Percentiles rank a stretch among this genome's conserved stretches.
Conservation (phyloP, 2,888 invertebrate species). For the Embidobia sp. region DNA sequence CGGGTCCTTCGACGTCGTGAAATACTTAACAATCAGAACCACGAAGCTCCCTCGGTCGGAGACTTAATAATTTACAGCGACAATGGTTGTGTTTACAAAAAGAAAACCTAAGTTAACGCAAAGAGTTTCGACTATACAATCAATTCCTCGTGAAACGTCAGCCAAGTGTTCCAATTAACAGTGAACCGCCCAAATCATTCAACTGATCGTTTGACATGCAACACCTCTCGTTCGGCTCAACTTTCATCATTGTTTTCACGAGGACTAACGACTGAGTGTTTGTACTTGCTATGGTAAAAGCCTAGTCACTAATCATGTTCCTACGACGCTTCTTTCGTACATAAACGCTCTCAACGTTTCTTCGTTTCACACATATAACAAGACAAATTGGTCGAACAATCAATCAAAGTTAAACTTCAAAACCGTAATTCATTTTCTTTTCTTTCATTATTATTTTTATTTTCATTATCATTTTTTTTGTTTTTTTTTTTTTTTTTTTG, state of each 20-base stretch:
- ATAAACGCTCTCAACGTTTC: slow-evolving; percentile 17
- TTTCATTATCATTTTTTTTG: not conserved
- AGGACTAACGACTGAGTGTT: slow-evolving; percentile 21
- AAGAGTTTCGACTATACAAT: slow-evolving; percentile 10
- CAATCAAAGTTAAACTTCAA: slow-evolving; percentile 8
- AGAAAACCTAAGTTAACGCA: slow-evolving; percentile 11
- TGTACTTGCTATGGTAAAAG: slow-evolving; percentile 31
- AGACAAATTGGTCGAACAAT: slow-evolving; percentile 4
- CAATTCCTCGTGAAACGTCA: slow-evolving; percentile 1
- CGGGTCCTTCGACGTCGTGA: slow-evolving; percentile 1
- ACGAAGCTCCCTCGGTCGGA: not conserved
- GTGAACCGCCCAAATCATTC: no score
- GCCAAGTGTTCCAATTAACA: not conserved
- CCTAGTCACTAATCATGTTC: slow-evolving; percentile 20
- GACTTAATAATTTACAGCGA: slow-evolving; percentile 7
- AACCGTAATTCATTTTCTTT: not conserved
- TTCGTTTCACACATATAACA: slow-evolving; percentile 23
- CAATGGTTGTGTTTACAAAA: slow-evolving; percentile 20
- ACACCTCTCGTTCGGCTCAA: not conserved
- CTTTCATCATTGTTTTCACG: slow-evolving; percentile 17
- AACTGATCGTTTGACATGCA: not conserved
- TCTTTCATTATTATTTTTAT: not conserved
- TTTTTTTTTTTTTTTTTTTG: slow-evolving; percentile 1
- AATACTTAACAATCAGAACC: not conserved
- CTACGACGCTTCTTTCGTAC: slow-evolving; percentile 13